These are phyloP conservation scores for Zaprionus gabonicus DNA, from an alignment of 1,140 invertebrate species.

Conservation along the genomic window DNA sequence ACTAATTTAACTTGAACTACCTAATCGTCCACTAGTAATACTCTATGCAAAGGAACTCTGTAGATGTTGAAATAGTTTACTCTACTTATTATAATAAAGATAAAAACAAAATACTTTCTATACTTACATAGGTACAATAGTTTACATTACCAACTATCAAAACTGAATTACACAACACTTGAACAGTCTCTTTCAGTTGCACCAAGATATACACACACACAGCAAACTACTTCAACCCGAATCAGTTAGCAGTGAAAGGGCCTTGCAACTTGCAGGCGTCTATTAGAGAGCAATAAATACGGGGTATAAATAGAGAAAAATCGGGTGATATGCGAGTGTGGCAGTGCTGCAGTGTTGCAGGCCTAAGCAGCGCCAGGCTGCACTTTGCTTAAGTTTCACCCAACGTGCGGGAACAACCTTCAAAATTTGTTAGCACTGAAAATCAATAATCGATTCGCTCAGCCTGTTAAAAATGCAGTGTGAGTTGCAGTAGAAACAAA, in stretches of 20 bases:
- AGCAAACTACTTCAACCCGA: not conserved
- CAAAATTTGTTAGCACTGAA: constrained; percentile 49
- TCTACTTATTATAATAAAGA: not conserved
- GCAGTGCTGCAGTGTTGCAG: not conserved
- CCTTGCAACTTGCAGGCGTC: not conserved
- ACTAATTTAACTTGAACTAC: no score
- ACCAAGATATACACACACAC: not conserved
- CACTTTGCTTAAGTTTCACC: constrained; percentile 44
- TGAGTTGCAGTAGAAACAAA: constrained; percentile 24
- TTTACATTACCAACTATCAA: not conserved
- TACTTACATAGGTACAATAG: not conserved
- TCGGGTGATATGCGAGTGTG: constrained; percentile 1
- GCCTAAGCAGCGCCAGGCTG: not conserved
- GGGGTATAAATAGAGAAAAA: constrained; percentile 16
- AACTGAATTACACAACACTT: not conserved
- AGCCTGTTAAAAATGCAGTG: constrained; percentile 37
- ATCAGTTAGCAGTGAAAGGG: not conserved
- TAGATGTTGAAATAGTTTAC: not conserved
- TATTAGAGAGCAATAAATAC: not conserved
- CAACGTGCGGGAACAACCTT: constrained; percentile 47
- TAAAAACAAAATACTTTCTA: not conserved
- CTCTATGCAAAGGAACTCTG: no score
- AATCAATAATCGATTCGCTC: constrained; percentile 73
- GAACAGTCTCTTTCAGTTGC: not conserved
- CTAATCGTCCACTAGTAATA: no score